phyloP scores from a whole-genome alignment of 2,888 invertebrate species.

The Rhingia campestris region DNA sequence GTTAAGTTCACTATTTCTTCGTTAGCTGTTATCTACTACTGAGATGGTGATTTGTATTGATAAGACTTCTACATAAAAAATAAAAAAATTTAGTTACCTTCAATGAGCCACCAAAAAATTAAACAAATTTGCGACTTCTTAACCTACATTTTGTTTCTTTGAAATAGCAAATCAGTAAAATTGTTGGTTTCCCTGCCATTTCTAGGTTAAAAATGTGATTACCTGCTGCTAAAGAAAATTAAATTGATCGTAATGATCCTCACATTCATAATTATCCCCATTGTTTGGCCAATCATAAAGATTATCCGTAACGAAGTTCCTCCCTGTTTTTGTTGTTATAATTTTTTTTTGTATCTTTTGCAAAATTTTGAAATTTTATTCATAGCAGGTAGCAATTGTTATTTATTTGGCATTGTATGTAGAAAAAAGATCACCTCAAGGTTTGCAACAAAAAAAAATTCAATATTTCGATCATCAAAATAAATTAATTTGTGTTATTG shows the following conservation, averaged over 20 bases:
- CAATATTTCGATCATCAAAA: slow-evolving; percentile 18
- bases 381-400: slow-evolving; percentile 2
- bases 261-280: slow-evolving; percentile 11
- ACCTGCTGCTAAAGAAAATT: not conserved
- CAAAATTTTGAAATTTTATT: slow-evolving; percentile 4
- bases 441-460: not conserved
- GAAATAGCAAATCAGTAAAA: too few relatives aligned
- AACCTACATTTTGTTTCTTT: slow-evolving; percentile 13
- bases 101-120: too few relatives aligned
- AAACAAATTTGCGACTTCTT: not conserved
- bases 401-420: slow-evolving; percentile 2
- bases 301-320: slow-evolving; percentile 16
- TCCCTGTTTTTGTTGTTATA: not conserved
- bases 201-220: not conserved
- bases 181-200: not conserved
- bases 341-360: not conserved
- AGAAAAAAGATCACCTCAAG: slow-evolving; percentile 5
- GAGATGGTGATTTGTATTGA: too few relatives aligned
- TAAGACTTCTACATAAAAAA: too few relatives aligned
- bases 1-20: too few relatives aligned
- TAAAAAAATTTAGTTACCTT: too few relatives aligned
- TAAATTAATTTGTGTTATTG: slow-evolving; percentile 11
- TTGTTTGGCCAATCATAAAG: slow-evolving; percentile 13
- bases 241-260: not conserved
- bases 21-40: too few relatives aligned